Base-by-base conservation (phyloP, 2,113 vertebrate species). In the Panthera leo region DNA sequence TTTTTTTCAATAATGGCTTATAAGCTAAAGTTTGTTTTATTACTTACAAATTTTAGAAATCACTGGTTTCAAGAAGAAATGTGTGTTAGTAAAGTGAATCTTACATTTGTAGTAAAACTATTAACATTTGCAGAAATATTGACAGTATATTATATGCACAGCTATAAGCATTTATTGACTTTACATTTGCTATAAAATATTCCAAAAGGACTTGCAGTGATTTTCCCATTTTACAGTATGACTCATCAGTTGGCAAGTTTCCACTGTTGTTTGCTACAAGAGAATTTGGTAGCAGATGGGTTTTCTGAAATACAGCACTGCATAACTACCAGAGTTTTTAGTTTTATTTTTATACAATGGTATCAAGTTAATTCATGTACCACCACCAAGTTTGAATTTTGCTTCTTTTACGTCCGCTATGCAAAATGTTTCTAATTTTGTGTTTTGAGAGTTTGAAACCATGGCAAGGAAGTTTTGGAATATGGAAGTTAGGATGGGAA, bases 231-330 rank as follows among this genome's bases (percentile, higher is more conserved):
- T 93, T 93, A 31, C 4, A 86, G 15, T 18, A 6, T 7, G 11
- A 91, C 89, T 96, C 78, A 94, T 97, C 92, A 96, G 78, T 76
- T 97, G 95, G 70, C 58, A 90, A 15, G 39, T 61, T 58, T 61
- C 70, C 53, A 36, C 48, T 96, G 67, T 31, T 85, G 67, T 83
- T 95, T 94, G 86, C 82, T 96, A 48, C 36, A 68, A 89, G 84
- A 58, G 96, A 98, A 58, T 83, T 68, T 98, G 42, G 39, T 92
- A 91, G 85, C 91, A 98, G 97, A 97, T 85, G 86, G 78, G 85
- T 94, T 98, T 96, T 93, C 34, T 34, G 61, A 94, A 98, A 91
- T 55, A 95, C 95, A 97, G 48, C 14, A 65, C 45, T 63, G 61
- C 29, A 34, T 63, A 51, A 61, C 42, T 21, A 68, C 53, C n/a